These are phyloP conservation scores for Torymus tubicola DNA, from an alignment of 2,888 invertebrate species.

Conservation along the genomic window DNA sequence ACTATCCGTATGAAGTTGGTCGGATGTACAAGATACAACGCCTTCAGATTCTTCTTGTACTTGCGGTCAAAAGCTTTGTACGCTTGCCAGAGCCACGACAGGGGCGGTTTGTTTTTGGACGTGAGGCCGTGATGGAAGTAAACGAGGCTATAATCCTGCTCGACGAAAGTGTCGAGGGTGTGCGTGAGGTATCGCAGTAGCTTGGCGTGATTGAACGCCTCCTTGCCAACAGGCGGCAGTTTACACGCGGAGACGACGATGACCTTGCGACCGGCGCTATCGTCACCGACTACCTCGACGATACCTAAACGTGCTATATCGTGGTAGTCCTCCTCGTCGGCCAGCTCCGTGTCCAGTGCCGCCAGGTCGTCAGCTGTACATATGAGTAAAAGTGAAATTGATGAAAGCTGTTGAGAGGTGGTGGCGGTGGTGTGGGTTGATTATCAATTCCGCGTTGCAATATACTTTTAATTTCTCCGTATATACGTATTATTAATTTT, in stretches of 20 bases:
- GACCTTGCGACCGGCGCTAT: slow-evolving; percentile 92
- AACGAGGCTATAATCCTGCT: slow-evolving; percentile 98
- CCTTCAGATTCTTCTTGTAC: slow-evolving; percentile 99
- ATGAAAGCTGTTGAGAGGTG: no score
- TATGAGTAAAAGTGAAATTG: not conserved
- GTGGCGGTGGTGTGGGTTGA: no score
- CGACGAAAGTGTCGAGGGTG: slow-evolving; percentile 97
- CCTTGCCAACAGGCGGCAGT: slow-evolving; percentile 81
- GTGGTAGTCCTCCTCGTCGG: slow-evolving; percentile 80
- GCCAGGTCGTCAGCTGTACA: slow-evolving; percentile 72
- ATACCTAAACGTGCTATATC: slow-evolving; percentile 87
- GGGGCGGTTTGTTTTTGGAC: slow-evolving; percentile 96
- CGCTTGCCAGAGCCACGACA: slow-evolving; percentile 97
- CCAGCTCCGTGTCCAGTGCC: slow-evolving; percentile 71
- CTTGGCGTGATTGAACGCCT: slow-evolving; percentile 85
- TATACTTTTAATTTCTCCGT: no score
- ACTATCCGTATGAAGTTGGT: slow-evolving; percentile 97
- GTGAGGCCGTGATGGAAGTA: slow-evolving; percentile 98
- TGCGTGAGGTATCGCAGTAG: slow-evolving; percentile 91
- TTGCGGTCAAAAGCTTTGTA: slow-evolving; percentile 98
- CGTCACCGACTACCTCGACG: slow-evolving; percentile 90
- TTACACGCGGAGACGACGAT: slow-evolving; percentile 97
- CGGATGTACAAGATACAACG: slow-evolving; percentile 98
- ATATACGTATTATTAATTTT: no score
- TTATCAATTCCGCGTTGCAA: no score